A percentile compares a stretch with the other conserved stretches of the same genome.
Evolutionary conservation across 2,113 vertebrate genomes (phyloP).

Genomic region (Antechinus stuartii): DNA sequence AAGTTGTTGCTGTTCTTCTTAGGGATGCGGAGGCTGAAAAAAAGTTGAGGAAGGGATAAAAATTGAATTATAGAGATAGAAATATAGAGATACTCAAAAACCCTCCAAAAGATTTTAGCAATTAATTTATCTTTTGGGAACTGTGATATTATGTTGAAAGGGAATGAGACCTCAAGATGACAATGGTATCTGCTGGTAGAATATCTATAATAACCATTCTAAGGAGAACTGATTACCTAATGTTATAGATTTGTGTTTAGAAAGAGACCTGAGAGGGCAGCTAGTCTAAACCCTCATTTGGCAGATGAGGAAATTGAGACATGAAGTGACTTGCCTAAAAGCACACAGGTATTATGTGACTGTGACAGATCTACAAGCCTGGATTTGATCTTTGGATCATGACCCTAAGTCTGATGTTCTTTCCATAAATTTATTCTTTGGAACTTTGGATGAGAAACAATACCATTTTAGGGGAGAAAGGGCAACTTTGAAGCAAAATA

Average conservation of each 20-base stretch:
- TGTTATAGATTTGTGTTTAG: background rate
- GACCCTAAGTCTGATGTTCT: background rate
- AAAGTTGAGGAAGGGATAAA: background rate
- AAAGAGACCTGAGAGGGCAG: background rate
- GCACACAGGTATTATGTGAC: background rate
- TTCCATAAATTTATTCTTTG: background rate
- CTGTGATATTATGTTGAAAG: background rate
- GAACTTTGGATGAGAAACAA: background rate
- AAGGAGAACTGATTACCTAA: background rate
- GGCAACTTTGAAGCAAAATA: background rate
- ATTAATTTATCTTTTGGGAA: background rate
- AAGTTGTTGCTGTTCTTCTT: background rate
- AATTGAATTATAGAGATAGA: slow-evolving; percentile 9
- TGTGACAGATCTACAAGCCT: background rate
- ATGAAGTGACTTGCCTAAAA: background rate
- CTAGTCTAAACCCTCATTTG: background rate
- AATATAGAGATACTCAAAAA: background rate
- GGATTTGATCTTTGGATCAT: background rate
- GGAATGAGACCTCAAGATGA: background rate
- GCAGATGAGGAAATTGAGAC: background rate
- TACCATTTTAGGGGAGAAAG: background rate
- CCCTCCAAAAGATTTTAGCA: background rate
- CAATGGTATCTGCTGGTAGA: background rate
- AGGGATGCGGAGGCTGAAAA: background rate
- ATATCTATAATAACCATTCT: background rate